Conservation (phyloP, 1,140 invertebrate species). For the Apocrypta bakeri region DNA sequence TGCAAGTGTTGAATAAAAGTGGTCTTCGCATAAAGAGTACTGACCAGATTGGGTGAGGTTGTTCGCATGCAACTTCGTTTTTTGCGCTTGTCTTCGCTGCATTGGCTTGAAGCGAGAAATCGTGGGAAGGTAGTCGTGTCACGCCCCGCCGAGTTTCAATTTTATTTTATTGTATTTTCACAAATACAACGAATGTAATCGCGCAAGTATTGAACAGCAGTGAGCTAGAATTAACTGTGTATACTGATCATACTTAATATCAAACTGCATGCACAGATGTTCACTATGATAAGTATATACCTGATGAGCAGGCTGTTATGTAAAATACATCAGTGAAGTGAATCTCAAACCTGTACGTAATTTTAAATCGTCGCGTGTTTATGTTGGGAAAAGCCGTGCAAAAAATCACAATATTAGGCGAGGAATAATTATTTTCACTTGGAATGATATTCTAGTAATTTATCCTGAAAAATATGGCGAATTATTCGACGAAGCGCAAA, state of each 20-base stretch:
- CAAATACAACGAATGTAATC: no score
- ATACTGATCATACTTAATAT: no score
- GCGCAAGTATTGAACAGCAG: no score
- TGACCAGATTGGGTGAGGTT: neutral
- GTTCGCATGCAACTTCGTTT: neutral
- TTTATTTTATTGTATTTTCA: no score
- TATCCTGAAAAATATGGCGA: neutral
- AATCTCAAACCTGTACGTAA: neutral
- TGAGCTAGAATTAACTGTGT: no score
- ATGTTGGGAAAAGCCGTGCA: neutral
- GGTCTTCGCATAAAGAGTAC: constrained; percentile 36
- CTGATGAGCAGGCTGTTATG: no score
- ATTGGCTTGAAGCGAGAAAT: neutral
- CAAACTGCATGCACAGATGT: no score
- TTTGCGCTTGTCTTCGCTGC: neutral
- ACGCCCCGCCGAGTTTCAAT: no score
- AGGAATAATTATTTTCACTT: neutral
- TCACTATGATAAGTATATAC: no score
- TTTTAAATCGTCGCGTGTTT: neutral
- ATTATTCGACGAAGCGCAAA: constrained; percentile 9
- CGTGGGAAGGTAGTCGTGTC: neutral
- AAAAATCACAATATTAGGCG: neutral
- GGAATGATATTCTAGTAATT: constrained; percentile 1
- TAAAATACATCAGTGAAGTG: neutral
- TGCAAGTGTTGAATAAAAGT: constrained; percentile 21